A percentile compares a stretch with the other conserved stretches of the same genome.
phyloP scores from a whole-genome alignment of 2,113 vertebrate genomes.

The Melanotaenia duboulayi region DNA sequence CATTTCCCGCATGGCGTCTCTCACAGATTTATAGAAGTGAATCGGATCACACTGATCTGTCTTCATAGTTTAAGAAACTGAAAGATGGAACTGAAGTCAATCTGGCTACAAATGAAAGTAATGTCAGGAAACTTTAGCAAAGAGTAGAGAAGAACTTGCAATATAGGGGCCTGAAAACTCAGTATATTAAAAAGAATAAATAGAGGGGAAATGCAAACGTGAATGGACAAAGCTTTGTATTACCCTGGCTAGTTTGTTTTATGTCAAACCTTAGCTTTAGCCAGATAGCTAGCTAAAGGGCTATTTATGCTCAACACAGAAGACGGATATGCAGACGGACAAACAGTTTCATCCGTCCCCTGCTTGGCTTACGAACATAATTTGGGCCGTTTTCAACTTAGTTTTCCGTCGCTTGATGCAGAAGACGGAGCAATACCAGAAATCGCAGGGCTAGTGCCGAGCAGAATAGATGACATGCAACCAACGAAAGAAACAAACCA shows the following conservation, averaged over 20 bases:
- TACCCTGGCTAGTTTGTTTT: not conserved
- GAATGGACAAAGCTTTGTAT: not conserved
- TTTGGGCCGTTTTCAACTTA: too few species aligned
- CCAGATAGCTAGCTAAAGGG: not conserved
- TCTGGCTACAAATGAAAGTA: not conserved
- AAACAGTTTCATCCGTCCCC: too few species aligned
- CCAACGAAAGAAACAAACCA: too few species aligned
- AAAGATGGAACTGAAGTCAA: not conserved
- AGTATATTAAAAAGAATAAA: not conserved
- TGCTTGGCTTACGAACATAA: too few species aligned
- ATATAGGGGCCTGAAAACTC: not conserved
- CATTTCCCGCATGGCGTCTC: not conserved
- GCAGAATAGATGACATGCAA: too few species aligned
- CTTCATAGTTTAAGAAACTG: slow-evolving; percentile 1
- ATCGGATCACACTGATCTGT: not conserved
- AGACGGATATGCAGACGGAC: not conserved
- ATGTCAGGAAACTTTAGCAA: not conserved
- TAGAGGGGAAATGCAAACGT: not conserved
- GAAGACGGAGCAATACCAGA: too few species aligned
- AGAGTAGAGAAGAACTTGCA: not conserved
- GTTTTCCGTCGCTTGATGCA: too few species aligned
- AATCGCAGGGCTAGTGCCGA: too few species aligned
- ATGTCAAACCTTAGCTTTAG: too few species aligned
- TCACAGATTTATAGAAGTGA: slow-evolving; percentile 4
- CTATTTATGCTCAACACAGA: too few species aligned